Evolutionary conservation across 2,888 invertebrate species (phyloP), one percentile per base, ranked within the genome.

Genomic region (Phlogophora meticulosa): DNA sequence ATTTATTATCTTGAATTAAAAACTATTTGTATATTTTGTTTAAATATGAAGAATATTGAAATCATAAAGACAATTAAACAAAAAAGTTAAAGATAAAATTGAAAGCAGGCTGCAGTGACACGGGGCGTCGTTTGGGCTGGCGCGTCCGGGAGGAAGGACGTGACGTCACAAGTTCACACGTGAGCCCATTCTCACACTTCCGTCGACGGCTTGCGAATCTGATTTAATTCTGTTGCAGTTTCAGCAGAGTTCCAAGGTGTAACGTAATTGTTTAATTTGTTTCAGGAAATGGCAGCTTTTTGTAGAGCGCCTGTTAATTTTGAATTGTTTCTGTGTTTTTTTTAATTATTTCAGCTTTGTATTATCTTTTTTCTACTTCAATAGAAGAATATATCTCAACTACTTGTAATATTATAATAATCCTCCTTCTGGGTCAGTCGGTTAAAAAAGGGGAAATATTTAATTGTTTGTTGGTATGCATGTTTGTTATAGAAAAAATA

Each of bases 151-250:
- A 70, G 76, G 80, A 85, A 85, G 81, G 78, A 77, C 70, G 78
- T 51, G 67, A n/a, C n/a, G n/a, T n/a, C n/a, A n/a, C n/a, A n/a
- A n/a, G n/a, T 81, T 81, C 78, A 77, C 84, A 83, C 83, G 76
- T 74, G 81, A 73, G 64, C 53, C 70, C 73, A 77, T 76, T 70
- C 71, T 61, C 59, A 57, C 70, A 69, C 68, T 73, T 79, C 81
- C 83, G 81, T 7, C 69, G 45, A 40, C 76, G 34, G 49, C 57
- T 46, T 69, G 65, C 53, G 71, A 57, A 71, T 67, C 79, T 73
- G 82, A 79, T 81, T 82, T 79, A 82, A 82, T 81, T 72, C 68
- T 72, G 82, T 76, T 75, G 70, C 78, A 80, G 68, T 74, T 79
- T 49, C 70, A 72, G 59, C 57, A 51, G 56, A 59, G 69, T 59